phyloP scores from a whole-genome alignment of 2,113 vertebrate species.

The Trichechus manatus region DNA sequence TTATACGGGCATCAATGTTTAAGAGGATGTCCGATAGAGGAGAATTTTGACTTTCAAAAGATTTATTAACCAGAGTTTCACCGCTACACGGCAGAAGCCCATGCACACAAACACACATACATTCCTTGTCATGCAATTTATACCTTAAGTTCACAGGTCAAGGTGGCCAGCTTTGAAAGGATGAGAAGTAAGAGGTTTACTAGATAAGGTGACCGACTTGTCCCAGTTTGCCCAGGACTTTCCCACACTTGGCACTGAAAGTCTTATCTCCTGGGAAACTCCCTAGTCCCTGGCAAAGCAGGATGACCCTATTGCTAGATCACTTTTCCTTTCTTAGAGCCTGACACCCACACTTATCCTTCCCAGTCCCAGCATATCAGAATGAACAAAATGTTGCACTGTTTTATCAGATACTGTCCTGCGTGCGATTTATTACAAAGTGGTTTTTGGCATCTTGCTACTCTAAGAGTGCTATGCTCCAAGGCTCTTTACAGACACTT shows the following conservation, averaged over 20 bases:
- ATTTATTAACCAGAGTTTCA: background rate
- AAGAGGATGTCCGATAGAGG: background rate
- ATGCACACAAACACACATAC: background rate
- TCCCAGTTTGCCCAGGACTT: background rate
- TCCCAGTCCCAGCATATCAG: background rate
- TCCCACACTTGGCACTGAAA: background rate
- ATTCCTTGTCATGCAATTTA: background rate
- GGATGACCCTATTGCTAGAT: background rate
- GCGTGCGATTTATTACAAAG: background rate
- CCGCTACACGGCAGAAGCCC: background rate
- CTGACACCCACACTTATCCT: background rate
- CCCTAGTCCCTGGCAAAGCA: background rate
- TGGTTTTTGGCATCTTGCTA: background rate
- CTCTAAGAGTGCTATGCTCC: background rate
- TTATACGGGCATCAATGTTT: background rate
- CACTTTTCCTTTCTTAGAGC: background rate
- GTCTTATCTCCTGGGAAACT: background rate
- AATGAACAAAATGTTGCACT: background rate
- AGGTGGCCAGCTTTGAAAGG: background rate
- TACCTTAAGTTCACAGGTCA: background rate
- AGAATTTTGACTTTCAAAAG: background rate
- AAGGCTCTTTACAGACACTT: background rate
- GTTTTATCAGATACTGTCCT: background rate
- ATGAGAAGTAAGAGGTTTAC: background rate
- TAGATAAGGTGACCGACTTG: background rate